Evolutionary conservation across 2,797 vertebrate genomes (phyloP), one percentile per base, ranked within the genome.

Genomic region (Artibeus lituratus): DNA sequence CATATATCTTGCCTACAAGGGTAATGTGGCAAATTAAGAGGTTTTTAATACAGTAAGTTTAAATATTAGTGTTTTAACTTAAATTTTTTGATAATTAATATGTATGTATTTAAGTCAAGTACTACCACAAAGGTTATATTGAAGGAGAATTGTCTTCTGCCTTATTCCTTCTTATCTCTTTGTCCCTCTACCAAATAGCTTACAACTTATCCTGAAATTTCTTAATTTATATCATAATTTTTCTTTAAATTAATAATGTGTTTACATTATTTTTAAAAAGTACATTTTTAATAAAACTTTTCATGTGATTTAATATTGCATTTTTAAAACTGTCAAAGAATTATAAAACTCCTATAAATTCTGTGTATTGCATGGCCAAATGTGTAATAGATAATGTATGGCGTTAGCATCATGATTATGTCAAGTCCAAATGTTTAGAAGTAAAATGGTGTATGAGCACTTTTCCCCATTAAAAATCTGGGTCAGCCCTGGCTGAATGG

Each of bases 41-140:
- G 69, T 24, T 67, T 93, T 90, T 74, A 57, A 42, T 84, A 51
- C 55, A 55, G 19, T 80, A 81, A 80, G n/a, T 49, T 35, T 49
- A 93, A 80, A 67, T 65, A n/a, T 77, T 67, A 76, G 29, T 70
- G 35, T 83, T 95, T 76, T 92, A 59, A 69, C 62, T 95, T 47
- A 76, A 82, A 78, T 53, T 16, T 87, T 69, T 57, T 10, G 42
- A 82, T 85, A 53, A 87, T 29, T 93, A 51, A 69, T 57, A 37
- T 77, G 8, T 84, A 26, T 39, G 39, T 57, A 26, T 49, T 86
- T 92, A 82, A 73, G n/a, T 95, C 51, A 86, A 16, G 44, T 81
- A 81, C 26, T 53, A 51, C 53, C 51, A 19, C 24, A 88, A 39
- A 80, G 42, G 32, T 85, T 94, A 39, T 69, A 88, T 39, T 91